phyloP scores from a whole-genome alignment of 30 jellyfish, hydroid and myxozoan species.

The Nemopilema nomurai region DNA sequence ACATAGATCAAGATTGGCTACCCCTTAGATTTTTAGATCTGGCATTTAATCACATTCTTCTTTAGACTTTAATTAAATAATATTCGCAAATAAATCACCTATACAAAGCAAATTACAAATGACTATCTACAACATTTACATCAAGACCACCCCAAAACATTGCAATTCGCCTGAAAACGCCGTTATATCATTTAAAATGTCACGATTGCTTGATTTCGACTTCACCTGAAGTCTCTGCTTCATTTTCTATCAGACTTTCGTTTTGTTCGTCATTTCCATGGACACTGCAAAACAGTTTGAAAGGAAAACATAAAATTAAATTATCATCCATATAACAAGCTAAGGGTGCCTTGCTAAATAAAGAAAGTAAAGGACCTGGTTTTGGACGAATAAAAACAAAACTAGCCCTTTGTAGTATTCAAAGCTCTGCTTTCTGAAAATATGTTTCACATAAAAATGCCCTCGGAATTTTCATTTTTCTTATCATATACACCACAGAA shows the following conservation, averaged over 20 bases:
- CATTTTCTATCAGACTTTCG: slow-evolving; percentile 35
- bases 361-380: too few species aligned
- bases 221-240: neutral
- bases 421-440: too few species aligned
- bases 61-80: too few species aligned
- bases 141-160: neutral
- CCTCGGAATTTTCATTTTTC: too few species aligned
- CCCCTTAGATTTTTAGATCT: neutral
- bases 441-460: too few species aligned
- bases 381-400: too few species aligned
- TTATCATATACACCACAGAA: too few species aligned
- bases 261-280: slow-evolving; percentile 24
- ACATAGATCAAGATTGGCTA: neutral
- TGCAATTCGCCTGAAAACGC: neutral
- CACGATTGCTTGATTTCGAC: slow-evolving; percentile 16
- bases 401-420: too few species aligned
- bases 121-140: neutral
- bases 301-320: neutral
- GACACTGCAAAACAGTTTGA: neutral
- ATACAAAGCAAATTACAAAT: neutral
- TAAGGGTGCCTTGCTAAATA: too few species aligned
- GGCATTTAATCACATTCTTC: neutral
- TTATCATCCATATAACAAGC: neutral
- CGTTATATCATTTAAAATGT: neutral
- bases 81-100: neutral